A percentile compares a stretch with the other conserved stretches of the same genome.
These are phyloP conservation scores for Cryptus viduatorius DNA, from an alignment of 2,888 invertebrate genomes.

Conservation along the genomic window DNA sequence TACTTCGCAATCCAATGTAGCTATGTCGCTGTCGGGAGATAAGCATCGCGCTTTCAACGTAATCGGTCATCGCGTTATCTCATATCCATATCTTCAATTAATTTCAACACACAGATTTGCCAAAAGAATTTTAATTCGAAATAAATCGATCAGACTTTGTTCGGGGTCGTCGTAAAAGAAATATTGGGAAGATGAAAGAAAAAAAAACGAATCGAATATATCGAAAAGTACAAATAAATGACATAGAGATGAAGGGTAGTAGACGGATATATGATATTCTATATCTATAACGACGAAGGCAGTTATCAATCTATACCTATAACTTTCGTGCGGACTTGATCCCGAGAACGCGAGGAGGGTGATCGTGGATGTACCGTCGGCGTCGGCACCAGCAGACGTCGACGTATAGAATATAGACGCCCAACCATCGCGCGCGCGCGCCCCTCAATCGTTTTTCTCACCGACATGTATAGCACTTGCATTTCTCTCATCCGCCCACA, in stretches of 20 bases:
- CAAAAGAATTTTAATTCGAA: constrained; percentile 11
- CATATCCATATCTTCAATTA: not conserved
- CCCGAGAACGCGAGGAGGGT: constrained; percentile 24
- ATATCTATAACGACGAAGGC: constrained; percentile 34
- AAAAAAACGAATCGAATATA: constrained; percentile 43
- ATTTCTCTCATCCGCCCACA: constrained; percentile 38
- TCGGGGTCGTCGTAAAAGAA: not conserved
- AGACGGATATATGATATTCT: not conserved
- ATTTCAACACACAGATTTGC: not conserved
- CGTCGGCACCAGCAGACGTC: constrained; percentile 56
- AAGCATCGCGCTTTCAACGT: constrained; percentile 1
- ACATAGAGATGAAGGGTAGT: constrained; percentile 15
- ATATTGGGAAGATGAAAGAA: constrained; percentile 1
- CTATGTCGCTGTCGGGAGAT: not conserved
- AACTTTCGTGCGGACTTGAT: constrained; percentile 52
- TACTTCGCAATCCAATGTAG: constrained; percentile 4
- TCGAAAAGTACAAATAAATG: constrained; percentile 43
- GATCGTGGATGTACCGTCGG: constrained; percentile 50
- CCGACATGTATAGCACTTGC: constrained; percentile 47
- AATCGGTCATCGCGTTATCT: not conserved
- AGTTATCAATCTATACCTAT: constrained; percentile 59
- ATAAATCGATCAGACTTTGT: not conserved
- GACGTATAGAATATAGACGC: constrained; percentile 61
- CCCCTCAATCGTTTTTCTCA: constrained; percentile 62
- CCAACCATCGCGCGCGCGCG: constrained; percentile 28